Conservation (phyloP, 2,797 vertebrate species). For the Phrynocephalus guinanensis region DNA sequence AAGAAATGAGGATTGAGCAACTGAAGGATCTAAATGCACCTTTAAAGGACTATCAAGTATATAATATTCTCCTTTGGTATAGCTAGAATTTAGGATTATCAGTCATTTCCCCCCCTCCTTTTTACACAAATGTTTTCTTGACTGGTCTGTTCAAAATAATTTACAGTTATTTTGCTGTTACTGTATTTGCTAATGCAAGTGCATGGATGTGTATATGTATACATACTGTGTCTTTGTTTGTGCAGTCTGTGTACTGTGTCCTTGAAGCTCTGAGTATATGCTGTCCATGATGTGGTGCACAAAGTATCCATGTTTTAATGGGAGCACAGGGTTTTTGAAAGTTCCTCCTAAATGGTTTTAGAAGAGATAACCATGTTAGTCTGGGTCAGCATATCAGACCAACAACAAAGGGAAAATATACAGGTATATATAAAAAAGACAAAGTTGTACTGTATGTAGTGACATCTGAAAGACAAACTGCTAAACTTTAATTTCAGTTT, state of each 20-base stretch:
- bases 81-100: background rate
- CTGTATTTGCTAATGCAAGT: conserved; percentile 16
- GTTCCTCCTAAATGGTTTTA: background rate
- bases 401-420: too few relatives aligned
- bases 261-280: background rate
- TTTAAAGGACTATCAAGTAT: background rate
- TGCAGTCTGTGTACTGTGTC: background rate
- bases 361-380: too few relatives aligned
- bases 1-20: background rate
- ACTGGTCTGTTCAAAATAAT: background rate
- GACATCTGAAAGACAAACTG: too few relatives aligned
- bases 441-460: too few relatives aligned
- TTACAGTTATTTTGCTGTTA: background rate
- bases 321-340: background rate
- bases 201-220: background rate
- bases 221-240: background rate
- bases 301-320: background rate
- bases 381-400: too few relatives aligned
- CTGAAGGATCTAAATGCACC: background rate
- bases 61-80: background rate
- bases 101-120: background rate
- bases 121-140: background rate
- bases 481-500: too few relatives aligned
- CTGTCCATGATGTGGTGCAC: background rate
- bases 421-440: too few relatives aligned